Base-by-base conservation (phyloP, 2,113 vertebrate species). In the Clarias batrachus region DNA sequence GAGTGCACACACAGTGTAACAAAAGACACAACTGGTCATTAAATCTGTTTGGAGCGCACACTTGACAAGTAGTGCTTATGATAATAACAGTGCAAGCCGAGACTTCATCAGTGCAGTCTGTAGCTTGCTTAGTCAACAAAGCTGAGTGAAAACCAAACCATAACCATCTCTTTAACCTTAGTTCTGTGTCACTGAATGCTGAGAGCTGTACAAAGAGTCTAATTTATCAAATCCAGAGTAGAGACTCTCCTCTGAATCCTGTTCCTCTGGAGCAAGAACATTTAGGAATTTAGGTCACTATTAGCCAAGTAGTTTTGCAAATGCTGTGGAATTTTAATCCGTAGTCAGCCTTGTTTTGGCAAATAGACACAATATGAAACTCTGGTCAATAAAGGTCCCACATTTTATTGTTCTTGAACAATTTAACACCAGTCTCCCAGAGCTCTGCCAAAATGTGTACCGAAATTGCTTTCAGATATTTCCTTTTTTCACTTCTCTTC, bases 11-110 rank as follows among this genome's bases (percentile, higher is more conserved):
- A 27, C n/a, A 30, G 76, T 23, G 17, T 56, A 19, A 76, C 73
- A 52, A 76, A 74, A 52, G 21, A 52, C 48, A 54, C 74, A 79
- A 23, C 27, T 5, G 78, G 78, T 80, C 27, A 80, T 80, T 80
- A 37, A 60, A 60, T 59, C 56, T 33, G 27, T 80, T 81, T 37
- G 30, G 30, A 81, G 10, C 57, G 13, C 21, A 37, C 30, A 81
- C 21, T 23, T 81, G 30, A 25, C 57, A 80, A 5, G 52, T 77
- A 30, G 78, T 81, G 57, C 25, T 81, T 81, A 81, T 62, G 4
- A 62, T 23, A 25, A 81, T 37, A 23, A 80, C 23, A 59, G 77
- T 79, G 56, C 30, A 14, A 23, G 27, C 17, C 33, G 57, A 30
- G 56, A 30, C 14, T 56, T 6, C 8, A 11, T 8, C 68, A 21